A percentile compares a stretch with the other conserved stretches of the same genome.
These are phyloP conservation scores for Mormyrus hasselquistii DNA, from an alignment of 2,797 vertebrate species.

Conservation along the genomic window DNA sequence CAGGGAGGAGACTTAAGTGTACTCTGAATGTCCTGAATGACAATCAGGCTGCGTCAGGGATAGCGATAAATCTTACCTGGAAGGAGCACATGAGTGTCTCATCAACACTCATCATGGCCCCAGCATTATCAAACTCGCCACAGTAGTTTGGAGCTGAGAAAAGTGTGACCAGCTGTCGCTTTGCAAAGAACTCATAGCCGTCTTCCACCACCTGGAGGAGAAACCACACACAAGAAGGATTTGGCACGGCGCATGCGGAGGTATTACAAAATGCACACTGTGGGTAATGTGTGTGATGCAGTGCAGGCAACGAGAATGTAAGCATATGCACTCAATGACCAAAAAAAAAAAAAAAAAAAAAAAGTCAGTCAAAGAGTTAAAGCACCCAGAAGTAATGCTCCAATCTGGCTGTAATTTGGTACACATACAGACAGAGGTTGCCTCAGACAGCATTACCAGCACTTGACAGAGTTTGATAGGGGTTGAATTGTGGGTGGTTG, in stretches of 20 bases:
- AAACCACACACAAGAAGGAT: background rate
- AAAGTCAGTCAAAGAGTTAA: background rate
- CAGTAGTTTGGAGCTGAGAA: constrained; percentile 76
- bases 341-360: background rate
- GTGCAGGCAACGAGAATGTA: background rate
- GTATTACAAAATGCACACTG: background rate
- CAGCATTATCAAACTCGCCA: constrained; percentile 72
- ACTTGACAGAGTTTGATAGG: background rate
- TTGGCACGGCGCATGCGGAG: background rate
- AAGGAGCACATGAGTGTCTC: constrained; percentile 77
- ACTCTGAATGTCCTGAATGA: background rate
- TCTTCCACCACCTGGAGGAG: constrained; percentile 66
- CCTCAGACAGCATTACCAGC: background rate
- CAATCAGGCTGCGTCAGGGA: background rate
- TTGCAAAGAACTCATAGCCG: constrained; percentile 74
- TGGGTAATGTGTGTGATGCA: background rate
- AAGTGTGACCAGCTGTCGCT: constrained; percentile 71
- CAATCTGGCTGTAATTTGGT: background rate
- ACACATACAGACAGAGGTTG: background rate
- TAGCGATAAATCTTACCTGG: constrained; percentile 52
- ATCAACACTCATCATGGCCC: constrained; percentile 75
- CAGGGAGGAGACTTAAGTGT: background rate
- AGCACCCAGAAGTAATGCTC: background rate
- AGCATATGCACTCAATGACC: background rate
- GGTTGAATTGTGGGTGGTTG: background rate